A percentile compares a stretch with the other conserved stretches of the same genome.
Conservation (phyloP, 2,113 vertebrate genomes). For the Balaenoptera acutorostrata region DNA sequence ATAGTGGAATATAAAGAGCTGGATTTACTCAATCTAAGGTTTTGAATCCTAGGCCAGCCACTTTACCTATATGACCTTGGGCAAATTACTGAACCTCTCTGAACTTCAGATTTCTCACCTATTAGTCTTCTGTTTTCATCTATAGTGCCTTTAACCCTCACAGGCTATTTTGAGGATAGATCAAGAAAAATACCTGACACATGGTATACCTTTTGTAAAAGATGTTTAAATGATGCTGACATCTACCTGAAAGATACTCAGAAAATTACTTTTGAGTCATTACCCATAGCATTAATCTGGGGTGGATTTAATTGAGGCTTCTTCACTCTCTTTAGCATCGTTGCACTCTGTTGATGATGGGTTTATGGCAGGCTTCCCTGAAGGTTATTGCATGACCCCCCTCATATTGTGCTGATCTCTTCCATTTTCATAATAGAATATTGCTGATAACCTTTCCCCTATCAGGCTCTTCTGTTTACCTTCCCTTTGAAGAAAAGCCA, state of each 20-base stretch:
- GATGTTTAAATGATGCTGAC: not conserved
- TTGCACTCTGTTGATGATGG: not conserved
- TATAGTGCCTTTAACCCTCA: not conserved
- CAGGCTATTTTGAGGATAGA: not conserved
- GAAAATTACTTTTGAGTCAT: not conserved
- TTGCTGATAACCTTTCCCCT: not conserved
- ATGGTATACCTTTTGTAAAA: not conserved
- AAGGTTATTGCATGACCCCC: not conserved
- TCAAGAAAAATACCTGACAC: not conserved
- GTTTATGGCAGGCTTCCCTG: accelerated
- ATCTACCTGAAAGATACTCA: not conserved
- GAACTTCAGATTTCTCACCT: not conserved
- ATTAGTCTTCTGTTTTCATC: not conserved
- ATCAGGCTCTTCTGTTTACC: not conserved
- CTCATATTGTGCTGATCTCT: not conserved
- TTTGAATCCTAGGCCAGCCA: not conserved
- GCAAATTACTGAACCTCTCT: not conserved
- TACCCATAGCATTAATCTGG: not conserved
- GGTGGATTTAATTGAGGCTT: not conserved
- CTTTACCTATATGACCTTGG: not conserved
- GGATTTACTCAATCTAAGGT: not conserved
- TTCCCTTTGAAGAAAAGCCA: not conserved
- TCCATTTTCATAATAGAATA: not conserved
- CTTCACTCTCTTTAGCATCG: not conserved
- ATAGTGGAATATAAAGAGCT: not conserved